These are phyloP conservation scores for Aphyosemion australe DNA, from an alignment of 2,113 vertebrate species.

Conservation along the genomic window DNA sequence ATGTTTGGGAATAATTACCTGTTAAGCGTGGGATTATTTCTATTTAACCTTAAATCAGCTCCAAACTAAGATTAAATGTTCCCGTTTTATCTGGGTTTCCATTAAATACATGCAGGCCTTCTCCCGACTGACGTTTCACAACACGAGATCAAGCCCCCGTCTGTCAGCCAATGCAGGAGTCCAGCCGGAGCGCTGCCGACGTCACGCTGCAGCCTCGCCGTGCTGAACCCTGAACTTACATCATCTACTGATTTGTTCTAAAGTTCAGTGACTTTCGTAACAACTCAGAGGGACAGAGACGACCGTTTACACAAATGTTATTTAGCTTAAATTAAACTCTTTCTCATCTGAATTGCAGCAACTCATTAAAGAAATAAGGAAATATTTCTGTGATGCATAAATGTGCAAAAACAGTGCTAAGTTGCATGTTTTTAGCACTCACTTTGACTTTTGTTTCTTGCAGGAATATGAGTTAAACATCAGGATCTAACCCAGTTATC, in stretches of 20 bases:
- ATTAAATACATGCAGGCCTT: neutral
- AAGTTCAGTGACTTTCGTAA: constrained; percentile 41
- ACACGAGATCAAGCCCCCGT: constrained; percentile 37
- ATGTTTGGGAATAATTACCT: too few species aligned
- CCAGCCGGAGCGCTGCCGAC: neutral
- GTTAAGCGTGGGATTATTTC: too few species aligned
- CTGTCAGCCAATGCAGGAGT: constrained; percentile 48
- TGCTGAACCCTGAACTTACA: constrained; percentile 45
- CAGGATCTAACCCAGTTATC: neutral
- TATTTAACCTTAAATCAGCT: neutral
- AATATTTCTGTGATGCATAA: too few species aligned
- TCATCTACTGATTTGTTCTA: constrained; percentile 42
- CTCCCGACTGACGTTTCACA: constrained; percentile 11
- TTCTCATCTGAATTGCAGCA: neutral
- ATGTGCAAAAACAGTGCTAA: too few species aligned
- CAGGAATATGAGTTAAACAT: neutral
- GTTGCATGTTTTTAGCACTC: too few species aligned
- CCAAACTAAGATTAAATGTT: too few species aligned
- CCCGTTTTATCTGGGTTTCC: neutral
- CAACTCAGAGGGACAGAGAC: neutral
- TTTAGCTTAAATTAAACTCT: neutral
- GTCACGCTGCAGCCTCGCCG: constrained; percentile 36
- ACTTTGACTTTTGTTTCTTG: too few species aligned
- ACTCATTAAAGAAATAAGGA: too few species aligned
- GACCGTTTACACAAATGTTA: neutral